Percentiles rank a stretch among this genome's conserved stretches.
Conservation (phyloP, 2,888 invertebrate genomes). For the Diadegma fenestrale region DNA sequence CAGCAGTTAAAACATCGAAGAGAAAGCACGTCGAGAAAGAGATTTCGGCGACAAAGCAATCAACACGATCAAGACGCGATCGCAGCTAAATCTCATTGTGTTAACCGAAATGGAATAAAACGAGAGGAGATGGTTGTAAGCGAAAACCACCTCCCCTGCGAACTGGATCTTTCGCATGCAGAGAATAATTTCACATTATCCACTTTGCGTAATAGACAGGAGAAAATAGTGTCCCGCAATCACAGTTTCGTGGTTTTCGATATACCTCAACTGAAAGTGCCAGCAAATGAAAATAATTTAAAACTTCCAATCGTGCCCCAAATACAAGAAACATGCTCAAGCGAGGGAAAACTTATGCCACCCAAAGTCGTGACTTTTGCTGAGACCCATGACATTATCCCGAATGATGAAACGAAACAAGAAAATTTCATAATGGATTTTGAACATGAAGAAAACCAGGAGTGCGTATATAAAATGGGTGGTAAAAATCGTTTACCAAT, state of each 20-base stretch:
- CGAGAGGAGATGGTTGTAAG: neutral
- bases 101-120: neutral
- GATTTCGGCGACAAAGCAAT: neutral
- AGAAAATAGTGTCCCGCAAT: neutral
- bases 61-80: neutral
- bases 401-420: too few species aligned
- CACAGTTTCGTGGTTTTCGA: neutral
- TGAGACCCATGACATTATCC: too few species aligned
- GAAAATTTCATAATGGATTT: too few species aligned
- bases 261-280: neutral
- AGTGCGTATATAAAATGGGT: neutral
- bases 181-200: neutral
- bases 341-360: too few species aligned
- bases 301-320: too few species aligned
- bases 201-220: neutral
- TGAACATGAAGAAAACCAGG: too few species aligned
- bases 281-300: neutral
- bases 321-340: too few species aligned
- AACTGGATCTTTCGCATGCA: neutral
- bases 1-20: neutral
- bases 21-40: neutral
- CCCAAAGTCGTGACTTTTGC: too few species aligned
- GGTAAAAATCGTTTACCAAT: neutral
- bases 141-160: neutral
- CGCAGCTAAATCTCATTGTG: neutral